A percentile compares a stretch with the other conserved stretches of the same genome.
Evolutionary conservation across 2,888 invertebrate genomes (phyloP).

Genomic region (Cantharis nigra): DNA sequence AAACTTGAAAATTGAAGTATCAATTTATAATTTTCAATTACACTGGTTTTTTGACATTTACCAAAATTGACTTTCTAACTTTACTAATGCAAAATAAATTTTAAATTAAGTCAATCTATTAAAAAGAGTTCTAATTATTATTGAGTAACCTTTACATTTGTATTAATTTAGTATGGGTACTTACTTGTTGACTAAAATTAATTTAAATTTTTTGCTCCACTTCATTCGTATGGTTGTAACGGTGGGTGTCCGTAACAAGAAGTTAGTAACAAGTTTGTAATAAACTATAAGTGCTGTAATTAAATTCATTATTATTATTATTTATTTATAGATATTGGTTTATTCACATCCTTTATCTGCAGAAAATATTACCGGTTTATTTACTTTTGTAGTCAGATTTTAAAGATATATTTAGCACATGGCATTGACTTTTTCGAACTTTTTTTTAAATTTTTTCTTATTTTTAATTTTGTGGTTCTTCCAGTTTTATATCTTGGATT

Average conservation of each 20-base stretch:
- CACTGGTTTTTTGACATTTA: background rate
- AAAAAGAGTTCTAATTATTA: background rate
- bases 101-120: background rate
- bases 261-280: background rate
- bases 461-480: background rate
- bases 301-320: background rate
- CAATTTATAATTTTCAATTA: background rate
- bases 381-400: background rate
- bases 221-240: background rate
- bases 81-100: background rate
- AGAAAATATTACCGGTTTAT: background rate
- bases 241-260: background rate
- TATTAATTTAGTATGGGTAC: background rate
- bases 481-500: background rate
- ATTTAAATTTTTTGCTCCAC: background rate
- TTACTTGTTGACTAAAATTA: background rate
- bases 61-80: background rate
- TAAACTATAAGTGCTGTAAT: background rate
- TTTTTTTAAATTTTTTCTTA: background rate
- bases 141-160: background rate
- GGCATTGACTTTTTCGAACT: background rate
- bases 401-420: background rate
- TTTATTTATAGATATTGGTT: background rate
- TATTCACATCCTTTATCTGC: background rate
- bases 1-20: background rate